These are phyloP conservation scores for Sminthurinus aureus DNA, from an alignment of 2,888 invertebrate genomes.

Conservation along the genomic window DNA sequence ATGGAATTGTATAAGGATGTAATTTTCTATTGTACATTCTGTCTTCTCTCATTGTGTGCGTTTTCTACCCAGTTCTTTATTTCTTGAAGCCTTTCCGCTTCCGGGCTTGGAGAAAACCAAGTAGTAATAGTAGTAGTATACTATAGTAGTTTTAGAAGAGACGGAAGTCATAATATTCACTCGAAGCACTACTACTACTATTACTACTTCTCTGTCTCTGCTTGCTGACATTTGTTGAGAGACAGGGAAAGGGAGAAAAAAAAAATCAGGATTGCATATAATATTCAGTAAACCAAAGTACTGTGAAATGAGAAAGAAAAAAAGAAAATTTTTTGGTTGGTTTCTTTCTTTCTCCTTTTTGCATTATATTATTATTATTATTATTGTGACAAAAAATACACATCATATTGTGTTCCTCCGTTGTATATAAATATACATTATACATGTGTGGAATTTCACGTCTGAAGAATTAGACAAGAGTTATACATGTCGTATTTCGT, in stretches of 20 bases:
- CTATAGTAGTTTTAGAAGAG: neutral
- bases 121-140: too few species aligned
- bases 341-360: neutral
- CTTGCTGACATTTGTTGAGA: too few species aligned
- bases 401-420: too few species aligned
- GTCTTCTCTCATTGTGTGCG: too few species aligned
- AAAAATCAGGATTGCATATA: neutral
- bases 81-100: conserved; percentile 7
- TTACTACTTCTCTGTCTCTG: too few species aligned
- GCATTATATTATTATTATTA: too few species aligned
- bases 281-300: neutral
- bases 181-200: neutral
- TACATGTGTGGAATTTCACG: neutral
- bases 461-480: neutral
- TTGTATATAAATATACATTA: too few species aligned
- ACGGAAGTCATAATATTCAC: conserved; percentile 16
- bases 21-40: neutral
- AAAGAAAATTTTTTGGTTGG: neutral
- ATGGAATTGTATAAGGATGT: neutral
- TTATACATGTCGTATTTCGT: neutral
- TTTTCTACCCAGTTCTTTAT: neutral
- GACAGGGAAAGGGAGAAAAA: too few species aligned
- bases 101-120: neutral
- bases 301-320: neutral
- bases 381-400: too few species aligned